Percentiles rank a stretch among this genome's conserved stretches.
Conservation (phyloP, 2,113 vertebrate genomes). For the Taurulus bubalis region DNA sequence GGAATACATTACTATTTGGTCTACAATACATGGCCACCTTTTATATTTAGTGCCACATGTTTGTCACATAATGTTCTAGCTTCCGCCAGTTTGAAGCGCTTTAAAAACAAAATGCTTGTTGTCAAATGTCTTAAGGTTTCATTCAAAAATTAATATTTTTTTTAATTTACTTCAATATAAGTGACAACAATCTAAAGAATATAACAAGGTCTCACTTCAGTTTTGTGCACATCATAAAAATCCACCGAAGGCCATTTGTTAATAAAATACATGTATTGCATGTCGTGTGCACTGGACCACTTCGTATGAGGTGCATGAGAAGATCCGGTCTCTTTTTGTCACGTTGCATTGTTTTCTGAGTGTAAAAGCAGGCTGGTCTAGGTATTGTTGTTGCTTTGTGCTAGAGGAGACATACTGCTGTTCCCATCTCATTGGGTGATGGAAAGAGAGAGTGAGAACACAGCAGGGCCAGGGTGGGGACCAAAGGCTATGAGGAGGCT, state of each 20-base stretch:
- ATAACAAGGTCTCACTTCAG: too few species aligned
- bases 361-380: slow-evolving; percentile 14
- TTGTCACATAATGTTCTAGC: not conserved
- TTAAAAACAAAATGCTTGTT: not conserved
- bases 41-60: not conserved
- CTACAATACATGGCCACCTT: not conserved
- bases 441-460: slow-evolving; percentile 50
- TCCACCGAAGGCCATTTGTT: not conserved
- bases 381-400: slow-evolving; percentile 35
- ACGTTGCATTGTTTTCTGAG: slow-evolving; percentile 27
- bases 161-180: not conserved
- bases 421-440: slow-evolving; percentile 55
- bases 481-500: slow-evolving; percentile 61
- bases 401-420: slow-evolving; percentile 33
- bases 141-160: not conserved
- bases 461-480: slow-evolving; percentile 64
- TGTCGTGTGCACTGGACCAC: not conserved
- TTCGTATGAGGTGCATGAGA: not conserved
- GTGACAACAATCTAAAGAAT: not conserved
- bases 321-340: not conserved
- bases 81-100: not conserved
- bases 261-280: not conserved
- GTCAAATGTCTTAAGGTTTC: not conserved
- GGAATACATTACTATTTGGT: slow-evolving; percentile 5
- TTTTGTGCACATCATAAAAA: too few species aligned